Base-by-base conservation (phyloP, 1,140 invertebrate genomes). In the Drosophila elegans region DNA sequence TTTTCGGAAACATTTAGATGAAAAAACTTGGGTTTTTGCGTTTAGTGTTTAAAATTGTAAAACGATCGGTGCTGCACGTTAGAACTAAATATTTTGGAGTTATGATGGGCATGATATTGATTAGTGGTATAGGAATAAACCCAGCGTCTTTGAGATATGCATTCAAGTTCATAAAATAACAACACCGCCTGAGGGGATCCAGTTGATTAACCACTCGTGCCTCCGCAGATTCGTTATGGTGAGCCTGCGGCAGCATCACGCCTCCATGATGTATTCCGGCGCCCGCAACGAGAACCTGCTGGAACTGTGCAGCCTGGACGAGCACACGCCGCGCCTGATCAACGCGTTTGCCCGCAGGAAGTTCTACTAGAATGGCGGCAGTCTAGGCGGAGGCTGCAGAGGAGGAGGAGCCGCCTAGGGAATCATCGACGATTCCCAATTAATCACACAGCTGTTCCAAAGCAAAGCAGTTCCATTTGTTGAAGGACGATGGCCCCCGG, bases 241-340 rank as follows among this genome's bases (percentile, higher is more conserved):
- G 6, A 80, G 86, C 12, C 64, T 92, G 66, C 66, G 75, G 2
- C 74, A 74, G 13, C 45, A 54, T 32, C 74, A 78, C 13, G 54
- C 45, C 5, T 92, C 88, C 46, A 92, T 92, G 91, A 11, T 2
- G 2, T 91, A 92, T 45, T 76, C 74, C 5, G 41, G n/a, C 3
- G 34, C 13, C 16, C 63, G 61, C 1, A 80, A 76, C 9, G 88
- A 92, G 57, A 78, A 92, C 52, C 79, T 92, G 41, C 66, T 92
- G 54, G 91, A 92, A 67, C 32, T 92, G 59, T 92, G 91, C 63
- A 82, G 91, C 53, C 44, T 92, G 49, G 75, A 75, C 12, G 73
- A 90, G 42, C 55, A 88, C 13, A 90, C 89, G 34, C 59, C 89
- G 3, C 53, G 57, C 7, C n/a, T 92, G n/a, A 91, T 92, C 29